A percentile compares a stretch with the other conserved stretches of the same genome.
These are phyloP conservation scores for Helleia helle DNA, from an alignment of 2,888 invertebrate genomes.

Conservation along the genomic window DNA sequence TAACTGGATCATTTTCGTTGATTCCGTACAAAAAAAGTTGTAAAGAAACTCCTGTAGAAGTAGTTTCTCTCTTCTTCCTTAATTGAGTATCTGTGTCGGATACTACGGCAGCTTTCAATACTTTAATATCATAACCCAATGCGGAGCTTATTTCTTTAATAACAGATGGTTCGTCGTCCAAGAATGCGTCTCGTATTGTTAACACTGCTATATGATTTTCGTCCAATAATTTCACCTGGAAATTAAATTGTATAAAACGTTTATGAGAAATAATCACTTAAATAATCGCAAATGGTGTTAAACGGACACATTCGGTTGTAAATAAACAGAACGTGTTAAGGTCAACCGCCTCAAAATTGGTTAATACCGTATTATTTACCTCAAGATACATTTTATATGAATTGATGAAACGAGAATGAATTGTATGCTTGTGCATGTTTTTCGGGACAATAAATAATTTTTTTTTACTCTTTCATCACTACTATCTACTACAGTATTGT, in stretches of 20 bases:
- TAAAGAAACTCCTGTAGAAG: constrained; percentile 33
- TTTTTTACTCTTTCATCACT: no score
- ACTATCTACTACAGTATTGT: no score
- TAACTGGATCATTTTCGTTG: constrained; percentile 39
- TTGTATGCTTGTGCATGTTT: not conserved
- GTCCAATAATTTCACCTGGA: constrained; percentile 59
- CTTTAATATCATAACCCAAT: constrained; percentile 52
- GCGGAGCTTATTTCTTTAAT: constrained; percentile 37
- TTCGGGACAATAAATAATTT: not conserved
- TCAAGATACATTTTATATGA: constrained; percentile 1
- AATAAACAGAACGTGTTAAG: constrained; percentile 24
- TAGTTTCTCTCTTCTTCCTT: constrained; percentile 24
- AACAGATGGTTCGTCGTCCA: constrained; percentile 46
- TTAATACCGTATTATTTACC: constrained; percentile 20
- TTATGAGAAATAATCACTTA: not conserved
- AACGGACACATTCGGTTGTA: constrained; percentile 18
- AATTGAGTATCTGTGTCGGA: constrained; percentile 26
- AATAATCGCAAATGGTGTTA: constrained; percentile 11
- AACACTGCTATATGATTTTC: constrained; percentile 52
- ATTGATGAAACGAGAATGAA: not conserved
- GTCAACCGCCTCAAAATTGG: constrained; percentile 21
- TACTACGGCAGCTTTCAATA: constrained; percentile 48
- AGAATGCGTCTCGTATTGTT: constrained; percentile 45
- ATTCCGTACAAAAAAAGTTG: constrained; percentile 54
- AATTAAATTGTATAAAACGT: constrained; percentile 18